Evolutionary conservation across 2,113 vertebrate genomes (phyloP).

Genomic region (Cyanoliseus patagonus): DNA sequence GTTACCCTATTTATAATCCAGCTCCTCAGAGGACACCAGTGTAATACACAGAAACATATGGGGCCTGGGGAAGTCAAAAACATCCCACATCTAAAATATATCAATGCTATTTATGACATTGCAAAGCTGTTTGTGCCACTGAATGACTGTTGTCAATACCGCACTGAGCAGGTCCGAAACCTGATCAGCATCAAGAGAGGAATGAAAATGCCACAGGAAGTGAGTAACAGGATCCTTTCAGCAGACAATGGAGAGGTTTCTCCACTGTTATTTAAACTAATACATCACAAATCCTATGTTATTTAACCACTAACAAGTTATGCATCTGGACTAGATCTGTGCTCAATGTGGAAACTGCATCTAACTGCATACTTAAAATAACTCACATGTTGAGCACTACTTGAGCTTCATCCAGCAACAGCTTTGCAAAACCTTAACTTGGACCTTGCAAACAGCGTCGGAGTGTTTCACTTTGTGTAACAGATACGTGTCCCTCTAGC

Average conservation of each 20-base stretch:
- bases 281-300: background rate
- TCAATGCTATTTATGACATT: background rate
- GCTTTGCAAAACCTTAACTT: background rate
- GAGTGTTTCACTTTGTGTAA: background rate
- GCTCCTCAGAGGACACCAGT: background rate
- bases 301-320: conserved; percentile 59
- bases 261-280: conserved; percentile 24
- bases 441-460: background rate
- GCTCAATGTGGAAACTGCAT: background rate
- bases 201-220: conserved; percentile 69
- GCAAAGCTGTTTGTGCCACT: background rate
- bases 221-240: conserved; percentile 70
- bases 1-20: background rate
- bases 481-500: fast-evolving
- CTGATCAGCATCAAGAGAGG: conserved; percentile 61
- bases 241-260: background rate
- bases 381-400: background rate
- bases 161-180: conserved; percentile 70
- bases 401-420: background rate
- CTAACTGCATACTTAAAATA: background rate
- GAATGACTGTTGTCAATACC: conserved; percentile 60
- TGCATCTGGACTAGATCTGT: background rate
- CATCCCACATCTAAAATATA: background rate
- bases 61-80: background rate
- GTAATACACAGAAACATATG: background rate